A percentile compares a stretch with the other conserved stretches of the same genome.
These are phyloP conservation scores for Tipula confusa DNA, from an alignment of 2,888 invertebrate species.

Conservation along the genomic window DNA sequence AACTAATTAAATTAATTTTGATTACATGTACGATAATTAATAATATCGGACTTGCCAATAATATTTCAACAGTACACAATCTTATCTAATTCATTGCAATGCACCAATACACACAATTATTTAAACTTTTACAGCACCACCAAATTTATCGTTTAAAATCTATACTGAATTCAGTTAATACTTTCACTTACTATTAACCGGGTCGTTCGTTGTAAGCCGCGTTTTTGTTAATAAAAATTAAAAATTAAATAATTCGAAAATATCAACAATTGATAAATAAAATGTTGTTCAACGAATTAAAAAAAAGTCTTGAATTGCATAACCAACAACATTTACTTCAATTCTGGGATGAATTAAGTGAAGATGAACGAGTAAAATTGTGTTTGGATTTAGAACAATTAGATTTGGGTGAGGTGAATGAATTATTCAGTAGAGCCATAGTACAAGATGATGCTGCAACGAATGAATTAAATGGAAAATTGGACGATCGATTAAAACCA, in stretches of 20 bases:
- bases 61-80: not conserved
- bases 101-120: not conserved
- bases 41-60: not conserved
- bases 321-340: constrained; percentile 77
- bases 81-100: not conserved
- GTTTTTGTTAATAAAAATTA: not conserved
- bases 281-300: constrained; percentile 55
- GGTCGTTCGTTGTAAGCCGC: not conserved
- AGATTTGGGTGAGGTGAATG: constrained; percentile 66
- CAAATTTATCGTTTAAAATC: not conserved
- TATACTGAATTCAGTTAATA: not conserved
- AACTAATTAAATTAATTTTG: not conserved
- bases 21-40: not conserved
- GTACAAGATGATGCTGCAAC: constrained; percentile 51
- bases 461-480: constrained; percentile 60
- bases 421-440: constrained; percentile 62
- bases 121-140: not conserved
- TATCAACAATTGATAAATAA: constrained; percentile 42
- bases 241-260: not conserved
- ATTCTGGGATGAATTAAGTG: constrained; percentile 70
- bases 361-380: constrained; percentile 54
- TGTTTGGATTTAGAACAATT: constrained; percentile 64
- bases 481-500: constrained; percentile 79
- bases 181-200: not conserved
- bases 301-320: constrained; percentile 55